Evolutionary conservation across 2,113 vertebrate species (phyloP), one percentile per base, ranked within the genome.

Genomic region (Strigops habroptila): DNA sequence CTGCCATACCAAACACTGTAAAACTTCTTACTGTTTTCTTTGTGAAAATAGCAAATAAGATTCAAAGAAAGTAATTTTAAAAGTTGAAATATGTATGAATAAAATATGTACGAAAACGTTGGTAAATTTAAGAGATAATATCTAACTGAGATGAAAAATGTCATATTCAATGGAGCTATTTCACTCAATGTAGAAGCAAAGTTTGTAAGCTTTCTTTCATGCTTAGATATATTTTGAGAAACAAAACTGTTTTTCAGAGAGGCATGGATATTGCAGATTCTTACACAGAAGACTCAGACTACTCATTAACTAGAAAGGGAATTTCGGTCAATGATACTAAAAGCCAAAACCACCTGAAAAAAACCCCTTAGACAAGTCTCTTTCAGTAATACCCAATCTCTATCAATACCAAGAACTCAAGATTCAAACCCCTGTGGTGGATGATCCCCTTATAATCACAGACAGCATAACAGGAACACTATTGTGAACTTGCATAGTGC

Each of bases 31-130:
- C 9, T 43, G 18, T 68, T 77, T 88, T 49, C 28, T 64, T 71
- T 64, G 43, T 90, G 86, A 92, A 95, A 92, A 93, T 0, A 94
- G 8, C 12, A 28, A 83, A 43, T 68, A 85, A 80, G 35, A 76
- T 24, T 48, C 19, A 73, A 94, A 88, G 6, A 77, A 43, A 7
- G 8, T 33, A 23, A 68, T 23, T 53, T 83, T 84, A 84, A 10
- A 84, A 64, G 21, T 28, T 76, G 10, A 90, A 90, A 6, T 53
- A 53, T 7, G 3, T 74, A 39, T 35, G 22, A 59, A 30, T 75
- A 9, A 90, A 90, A 5, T 57, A 49, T 7, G 4, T 62, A 35
- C 35, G 33, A 59, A 59, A 59, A 59, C 37, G 27, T 21, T 35
- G 37, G 68, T 46, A 83, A 82, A 37, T n/a, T 24, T 62, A 19